Percentiles rank a stretch among this genome's conserved stretches.
Evolutionary conservation across 2,888 invertebrate species (phyloP).

Genomic region (Melitaea athalia): DNA sequence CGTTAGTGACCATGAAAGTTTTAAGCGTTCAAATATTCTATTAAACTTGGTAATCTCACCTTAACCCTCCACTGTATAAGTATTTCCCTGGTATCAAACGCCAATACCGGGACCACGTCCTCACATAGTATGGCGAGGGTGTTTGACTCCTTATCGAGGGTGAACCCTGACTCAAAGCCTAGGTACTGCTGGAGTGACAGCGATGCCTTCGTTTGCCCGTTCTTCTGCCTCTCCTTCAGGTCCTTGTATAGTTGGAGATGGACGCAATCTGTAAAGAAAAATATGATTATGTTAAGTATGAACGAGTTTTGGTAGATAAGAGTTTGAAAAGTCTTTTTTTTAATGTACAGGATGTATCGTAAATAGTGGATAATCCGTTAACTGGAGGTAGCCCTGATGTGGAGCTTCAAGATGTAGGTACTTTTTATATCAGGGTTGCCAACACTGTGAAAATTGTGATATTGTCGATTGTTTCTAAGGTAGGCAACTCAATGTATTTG

Average conservation of each 20-base stretch:
- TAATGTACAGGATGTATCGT: too few relatives aligned
- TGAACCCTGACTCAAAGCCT: constrained; percentile 93
- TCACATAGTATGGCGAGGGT: constrained; percentile 94
- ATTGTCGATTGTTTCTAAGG: too few relatives aligned
- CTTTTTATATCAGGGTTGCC: too few relatives aligned
- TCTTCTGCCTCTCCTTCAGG: constrained; percentile 92
- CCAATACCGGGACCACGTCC: constrained; percentile 91
- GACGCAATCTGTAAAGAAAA: constrained; percentile 87
- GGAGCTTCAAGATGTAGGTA: too few relatives aligned
- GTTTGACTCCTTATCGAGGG: constrained; percentile 94
- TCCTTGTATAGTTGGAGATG: constrained; percentile 94
- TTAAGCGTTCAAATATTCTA: neutral
- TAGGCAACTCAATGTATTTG: too few relatives aligned
- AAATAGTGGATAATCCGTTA: too few relatives aligned
- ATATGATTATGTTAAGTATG: too few relatives aligned
- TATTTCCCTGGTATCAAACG: constrained; percentile 92
- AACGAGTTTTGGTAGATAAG: too few relatives aligned
- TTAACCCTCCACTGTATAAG: constrained; percentile 92
- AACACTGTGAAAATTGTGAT: too few relatives aligned
- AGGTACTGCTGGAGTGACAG: constrained; percentile 93
- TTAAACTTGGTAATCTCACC: constrained; percentile 45
- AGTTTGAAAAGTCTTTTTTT: too few relatives aligned
- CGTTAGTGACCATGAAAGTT: too few relatives aligned
- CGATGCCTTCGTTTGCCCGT: constrained; percentile 93
- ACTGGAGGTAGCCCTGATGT: too few relatives aligned